Evolutionary conservation across 2,888 invertebrate species (phyloP).

Genomic region (Oxycera nigricornis): DNA sequence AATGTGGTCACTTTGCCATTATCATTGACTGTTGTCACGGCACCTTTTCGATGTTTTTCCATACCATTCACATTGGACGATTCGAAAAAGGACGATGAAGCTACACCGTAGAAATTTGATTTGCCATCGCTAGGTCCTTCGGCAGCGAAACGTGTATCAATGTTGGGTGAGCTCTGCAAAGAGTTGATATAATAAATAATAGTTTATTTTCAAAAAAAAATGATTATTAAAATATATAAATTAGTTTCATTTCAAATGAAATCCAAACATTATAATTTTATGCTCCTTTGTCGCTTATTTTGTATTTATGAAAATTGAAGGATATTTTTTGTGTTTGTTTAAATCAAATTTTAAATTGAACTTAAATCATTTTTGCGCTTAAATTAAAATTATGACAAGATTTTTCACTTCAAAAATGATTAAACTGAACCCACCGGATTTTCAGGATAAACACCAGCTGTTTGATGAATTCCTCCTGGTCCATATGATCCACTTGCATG

Average conservation of each 20-base stretch:
- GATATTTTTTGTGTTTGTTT: too few relatives aligned
- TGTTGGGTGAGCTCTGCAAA: slow-evolving; percentile 64
- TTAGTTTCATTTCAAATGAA: too few relatives aligned
- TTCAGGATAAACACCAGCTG: slow-evolving; percentile 67
- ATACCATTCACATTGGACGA: slow-evolving; percentile 69
- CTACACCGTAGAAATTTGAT: slow-evolving; percentile 64
- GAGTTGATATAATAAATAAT: too few relatives aligned
- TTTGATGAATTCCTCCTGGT: slow-evolving; percentile 66
- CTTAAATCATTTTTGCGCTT: too few relatives aligned
- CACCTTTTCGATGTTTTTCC: slow-evolving; percentile 64
- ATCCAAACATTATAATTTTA: too few relatives aligned
- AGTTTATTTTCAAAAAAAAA: too few relatives aligned
- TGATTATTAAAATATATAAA: too few relatives aligned
- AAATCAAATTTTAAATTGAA: too few relatives aligned
- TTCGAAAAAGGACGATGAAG: slow-evolving; percentile 69
- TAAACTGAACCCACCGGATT: slow-evolving; percentile 65
- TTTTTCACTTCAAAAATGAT: too few relatives aligned
- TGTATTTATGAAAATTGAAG: too few relatives aligned
- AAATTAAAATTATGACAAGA: background rate
- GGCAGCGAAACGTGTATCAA: slow-evolving; percentile 60
- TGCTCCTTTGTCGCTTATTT: too few relatives aligned
- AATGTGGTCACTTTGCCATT: slow-evolving; percentile 76
- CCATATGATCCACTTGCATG: slow-evolving; percentile 66
- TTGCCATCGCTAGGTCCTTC: slow-evolving; percentile 52
- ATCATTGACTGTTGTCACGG: slow-evolving; percentile 73